These are phyloP conservation scores for Parthenolecanium corni DNA, from an alignment of 2,888 invertebrate species.

Conservation along the genomic window DNA sequence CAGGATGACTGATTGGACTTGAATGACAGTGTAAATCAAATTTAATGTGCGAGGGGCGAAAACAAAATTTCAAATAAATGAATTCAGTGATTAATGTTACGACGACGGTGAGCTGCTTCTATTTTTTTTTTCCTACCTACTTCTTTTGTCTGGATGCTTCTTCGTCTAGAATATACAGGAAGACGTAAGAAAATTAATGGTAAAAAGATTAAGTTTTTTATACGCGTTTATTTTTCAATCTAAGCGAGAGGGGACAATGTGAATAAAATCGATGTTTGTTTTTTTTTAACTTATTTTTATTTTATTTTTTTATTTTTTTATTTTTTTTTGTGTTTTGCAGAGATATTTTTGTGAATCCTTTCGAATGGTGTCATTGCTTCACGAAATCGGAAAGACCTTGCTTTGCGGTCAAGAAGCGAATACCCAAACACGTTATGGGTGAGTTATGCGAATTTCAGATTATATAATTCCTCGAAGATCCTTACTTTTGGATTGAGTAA, in stretches of 20 bases:
- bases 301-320: not conserved
- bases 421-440: slow-evolving; percentile 55
- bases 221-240: not conserved
- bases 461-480: too few species aligned
- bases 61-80: too few species aligned
- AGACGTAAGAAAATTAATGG: not conserved
- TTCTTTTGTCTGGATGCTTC: too few species aligned
- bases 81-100: too few species aligned
- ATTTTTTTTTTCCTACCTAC: too few species aligned
- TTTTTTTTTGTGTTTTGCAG: slow-evolving; percentile 36
- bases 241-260: not conserved
- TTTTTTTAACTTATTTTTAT: not conserved
- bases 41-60: too few species aligned
- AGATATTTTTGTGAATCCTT: slow-evolving; percentile 52
- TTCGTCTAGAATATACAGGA: too few species aligned
- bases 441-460: too few species aligned
- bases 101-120: too few species aligned
- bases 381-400: slow-evolving; percentile 71
- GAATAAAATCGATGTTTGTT: not conserved
- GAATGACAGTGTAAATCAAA: not conserved
- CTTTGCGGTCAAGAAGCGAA: slow-evolving; percentile 66
- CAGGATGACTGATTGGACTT: not conserved
- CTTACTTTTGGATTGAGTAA: too few species aligned
- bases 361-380: slow-evolving; percentile 74
- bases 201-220: not conserved